Evolutionary conservation across 2,113 vertebrate species (phyloP).

Genomic region (Corydoras maculifer): DNA sequence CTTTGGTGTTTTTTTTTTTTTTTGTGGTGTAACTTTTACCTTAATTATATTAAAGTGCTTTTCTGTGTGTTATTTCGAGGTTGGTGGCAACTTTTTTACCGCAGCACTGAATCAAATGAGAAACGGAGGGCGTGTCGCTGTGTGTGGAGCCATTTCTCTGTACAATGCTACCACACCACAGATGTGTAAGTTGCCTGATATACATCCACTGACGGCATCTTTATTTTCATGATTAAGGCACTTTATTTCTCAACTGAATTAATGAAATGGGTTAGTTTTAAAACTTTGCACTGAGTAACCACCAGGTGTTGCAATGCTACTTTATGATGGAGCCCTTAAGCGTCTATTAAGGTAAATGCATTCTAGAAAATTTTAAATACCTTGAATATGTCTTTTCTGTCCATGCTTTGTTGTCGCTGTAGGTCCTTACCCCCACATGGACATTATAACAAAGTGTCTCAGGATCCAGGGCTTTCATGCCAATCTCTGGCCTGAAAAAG

Average conservation of each 20-base stretch:
- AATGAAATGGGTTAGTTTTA: too few relatives aligned
- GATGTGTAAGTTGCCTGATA: conserved; percentile 63
- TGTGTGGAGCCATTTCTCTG: conserved; percentile 77
- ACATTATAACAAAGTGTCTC: conserved; percentile 69
- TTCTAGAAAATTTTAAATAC: background rate
- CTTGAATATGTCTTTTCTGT: background rate
- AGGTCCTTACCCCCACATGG: conserved; percentile 66
- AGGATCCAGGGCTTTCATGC: conserved; percentile 76
- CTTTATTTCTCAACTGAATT: too few relatives aligned
- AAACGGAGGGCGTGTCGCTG: conserved; percentile 74
- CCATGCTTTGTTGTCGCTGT: background rate
- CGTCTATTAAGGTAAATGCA: background rate
- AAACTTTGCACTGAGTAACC: background rate
- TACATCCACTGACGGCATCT: background rate
- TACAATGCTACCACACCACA: conserved; percentile 71
- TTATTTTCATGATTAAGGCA: background rate
- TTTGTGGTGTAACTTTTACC: too few relatives aligned
- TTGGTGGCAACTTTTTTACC: conserved; percentile 75
- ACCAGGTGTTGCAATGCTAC: background rate
- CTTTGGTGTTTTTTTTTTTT: background rate
- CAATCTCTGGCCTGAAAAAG: conserved; percentile 58
- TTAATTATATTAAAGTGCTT: background rate
- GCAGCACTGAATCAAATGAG: conserved; percentile 77
- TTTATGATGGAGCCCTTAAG: background rate
- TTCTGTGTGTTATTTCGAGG: conserved; percentile 55